Evolutionary conservation across 2,888 invertebrate species (phyloP), one percentile per base, ranked within the genome.

Genomic region (Blomia tropicalis): DNA sequence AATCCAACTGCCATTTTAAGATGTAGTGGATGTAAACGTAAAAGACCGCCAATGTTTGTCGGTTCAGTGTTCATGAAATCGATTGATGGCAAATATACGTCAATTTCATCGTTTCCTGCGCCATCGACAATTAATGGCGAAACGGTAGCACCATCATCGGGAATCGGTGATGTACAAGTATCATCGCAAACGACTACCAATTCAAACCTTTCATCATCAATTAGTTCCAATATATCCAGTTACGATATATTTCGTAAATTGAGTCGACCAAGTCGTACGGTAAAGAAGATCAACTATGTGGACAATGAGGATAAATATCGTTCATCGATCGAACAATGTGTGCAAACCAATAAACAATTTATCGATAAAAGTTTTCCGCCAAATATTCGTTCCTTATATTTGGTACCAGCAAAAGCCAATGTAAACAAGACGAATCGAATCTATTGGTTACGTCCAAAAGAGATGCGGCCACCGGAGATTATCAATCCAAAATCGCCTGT

Each of bases 281-380:
- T 47, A n/a, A 47, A 47, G 51, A 7, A 47, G 22, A 47, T 47
- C 51, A 47, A 47, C 22, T 22, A 47, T 22, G 23, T 47, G 51
- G 51, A 47, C 23, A 27, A 27, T 27, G 51, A 19, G 22, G 51
- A 47, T 11, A 47, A 19, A 27, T 47, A 25, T 19, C 11, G 11
- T 25, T n/a, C 7, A 27, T 7, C 51, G 51, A 22, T 47, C 7
- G 22, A 7, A 7, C 7, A 27, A 72, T 93, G 92, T 73, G 74
- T 77, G 43, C 14, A 29, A 19, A 58, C 27, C 25, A 86, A 86
- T 66, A 85, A 87, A 70, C 82, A 84, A 3, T 96, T 93, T 77
- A 85, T 93, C 0, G 96, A 96, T 75, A 87, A 88, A 69, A 83
- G 86, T 1, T 96, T 98, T 77, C 89, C 91, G 0, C 95, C 96